A percentile compares a stretch with the other conserved stretches of the same genome.
phyloP scores from a whole-genome alignment of 2,113 vertebrate species.

The Lepisosteus oculatus region DNA sequence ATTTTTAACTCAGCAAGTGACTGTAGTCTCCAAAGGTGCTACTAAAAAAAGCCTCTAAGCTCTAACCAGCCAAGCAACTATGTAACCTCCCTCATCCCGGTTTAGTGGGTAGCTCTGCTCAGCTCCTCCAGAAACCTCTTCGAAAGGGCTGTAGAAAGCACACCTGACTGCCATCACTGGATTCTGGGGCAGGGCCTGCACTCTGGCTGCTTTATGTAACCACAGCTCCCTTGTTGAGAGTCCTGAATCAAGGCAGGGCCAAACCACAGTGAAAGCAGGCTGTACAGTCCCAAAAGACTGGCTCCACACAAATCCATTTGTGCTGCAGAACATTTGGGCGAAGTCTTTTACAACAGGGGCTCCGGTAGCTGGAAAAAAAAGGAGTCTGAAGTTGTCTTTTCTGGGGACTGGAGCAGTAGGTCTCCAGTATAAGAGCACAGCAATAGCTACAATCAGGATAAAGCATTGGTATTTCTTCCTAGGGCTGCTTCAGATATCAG shows the following conservation, averaged over 20 bases:
- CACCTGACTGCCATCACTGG: too few relatives aligned
- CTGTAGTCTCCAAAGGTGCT: slow-evolving; percentile 26
- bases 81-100: background rate
- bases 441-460: too few relatives aligned
- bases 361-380: too few relatives aligned
- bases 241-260: background rate
- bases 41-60: slow-evolving; percentile 26
- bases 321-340: background rate
- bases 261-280: background rate
- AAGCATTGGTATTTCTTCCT: too few relatives aligned
- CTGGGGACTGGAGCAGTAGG: too few relatives aligned
- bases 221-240: background rate
- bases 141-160: background rate
- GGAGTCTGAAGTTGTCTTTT: too few relatives aligned
- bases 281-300: background rate
- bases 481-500: background rate
- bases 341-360: too few relatives aligned
- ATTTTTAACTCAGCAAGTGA: slow-evolving; percentile 28
- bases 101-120: background rate
- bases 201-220: too few relatives aligned
- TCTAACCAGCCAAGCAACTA: background rate
- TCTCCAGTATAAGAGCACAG: too few relatives aligned
- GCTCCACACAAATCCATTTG: background rate
- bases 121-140: background rate
- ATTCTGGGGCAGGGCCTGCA: too few relatives aligned